phyloP scores from a whole-genome alignment of 2,888 invertebrate genomes.

The Polietes domitor region DNA sequence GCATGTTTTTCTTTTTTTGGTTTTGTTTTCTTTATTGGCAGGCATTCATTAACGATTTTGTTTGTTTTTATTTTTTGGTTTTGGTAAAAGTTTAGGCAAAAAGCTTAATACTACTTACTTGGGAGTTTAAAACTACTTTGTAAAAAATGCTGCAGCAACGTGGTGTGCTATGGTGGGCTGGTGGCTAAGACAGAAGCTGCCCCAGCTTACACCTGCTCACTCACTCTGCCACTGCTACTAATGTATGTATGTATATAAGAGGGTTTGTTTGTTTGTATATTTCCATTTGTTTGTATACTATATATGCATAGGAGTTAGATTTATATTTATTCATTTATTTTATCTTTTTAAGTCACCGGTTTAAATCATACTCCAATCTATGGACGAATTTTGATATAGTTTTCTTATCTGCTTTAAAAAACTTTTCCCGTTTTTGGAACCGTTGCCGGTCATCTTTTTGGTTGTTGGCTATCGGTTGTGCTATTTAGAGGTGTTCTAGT shows the following conservation, averaged over 20 bases:
- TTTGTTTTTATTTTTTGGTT: slow-evolving; percentile 41
- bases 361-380: slow-evolving; percentile 77
- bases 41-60: slow-evolving; percentile 32
- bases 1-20: neutral
- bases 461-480: slow-evolving; percentile 16
- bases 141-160: neutral
- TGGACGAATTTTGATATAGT: slow-evolving; percentile 80
- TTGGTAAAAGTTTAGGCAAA: slow-evolving; percentile 64
- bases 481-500: neutral
- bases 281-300: neutral
- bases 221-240: neutral
- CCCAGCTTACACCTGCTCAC: neutral
- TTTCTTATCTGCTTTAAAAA: slow-evolving; percentile 76
- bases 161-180: no score
- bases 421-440: slow-evolving; percentile 71
- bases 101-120: slow-evolving; percentile 43
- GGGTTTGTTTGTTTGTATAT: neutral
- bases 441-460: slow-evolving; percentile 31
- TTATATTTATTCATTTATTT: slow-evolving; percentile 11
- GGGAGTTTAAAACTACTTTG: slow-evolving; percentile 21
- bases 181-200: neutral
- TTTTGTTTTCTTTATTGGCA: slow-evolving; percentile 31
- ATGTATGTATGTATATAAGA: slow-evolving; percentile 25
- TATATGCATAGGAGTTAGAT: slow-evolving; percentile 26
- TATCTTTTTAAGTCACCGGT: slow-evolving; percentile 56